phyloP scores from a whole-genome alignment of 2,888 invertebrate species.

The Timandra comae region DNA sequence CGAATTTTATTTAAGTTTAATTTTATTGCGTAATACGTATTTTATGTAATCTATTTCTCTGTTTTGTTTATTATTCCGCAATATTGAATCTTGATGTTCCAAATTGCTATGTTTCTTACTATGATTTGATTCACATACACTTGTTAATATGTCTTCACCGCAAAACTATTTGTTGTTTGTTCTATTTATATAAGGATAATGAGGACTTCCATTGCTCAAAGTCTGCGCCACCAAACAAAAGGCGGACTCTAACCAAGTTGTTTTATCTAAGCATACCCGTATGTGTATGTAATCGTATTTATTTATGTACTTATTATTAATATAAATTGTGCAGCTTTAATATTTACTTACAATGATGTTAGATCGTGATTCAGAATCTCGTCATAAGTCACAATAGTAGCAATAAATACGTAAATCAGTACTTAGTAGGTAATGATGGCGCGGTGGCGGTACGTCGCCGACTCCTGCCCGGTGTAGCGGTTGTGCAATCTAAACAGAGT shows the following conservation, averaged over 20 bases:
- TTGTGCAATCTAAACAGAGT: constrained; percentile 59
- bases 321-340: constrained; percentile 76
- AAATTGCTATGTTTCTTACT: constrained; percentile 44
- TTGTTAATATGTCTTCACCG: constrained; percentile 65
- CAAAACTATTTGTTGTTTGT: constrained; percentile 42
- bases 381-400: constrained; percentile 77
- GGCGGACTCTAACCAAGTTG: constrained; percentile 58
- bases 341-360: constrained; percentile 75
- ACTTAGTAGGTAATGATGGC: constrained; percentile 44
- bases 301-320: constrained; percentile 66
- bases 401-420: constrained; percentile 66
- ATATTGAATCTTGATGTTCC: constrained; percentile 20
- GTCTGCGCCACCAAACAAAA: constrained; percentile 42
- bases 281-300: constrained; percentile 63
- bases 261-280: constrained; percentile 56
- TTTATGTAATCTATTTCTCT: constrained; percentile 46
- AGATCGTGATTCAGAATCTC: constrained; percentile 77
- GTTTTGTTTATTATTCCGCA: constrained; percentile 30
- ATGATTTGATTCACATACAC: constrained; percentile 47
- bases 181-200: constrained; percentile 41
- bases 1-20: constrained; percentile 61
- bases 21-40: constrained; percentile 38
- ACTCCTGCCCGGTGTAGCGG: constrained; percentile 28
- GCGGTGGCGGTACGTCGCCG: constrained; percentile 36
- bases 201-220: constrained; percentile 63